A percentile compares a stretch with the other conserved stretches of the same genome.
These are phyloP conservation scores for Paralvinella palmiformis DNA, from an alignment of 1,140 invertebrate species.

Conservation along the genomic window DNA sequence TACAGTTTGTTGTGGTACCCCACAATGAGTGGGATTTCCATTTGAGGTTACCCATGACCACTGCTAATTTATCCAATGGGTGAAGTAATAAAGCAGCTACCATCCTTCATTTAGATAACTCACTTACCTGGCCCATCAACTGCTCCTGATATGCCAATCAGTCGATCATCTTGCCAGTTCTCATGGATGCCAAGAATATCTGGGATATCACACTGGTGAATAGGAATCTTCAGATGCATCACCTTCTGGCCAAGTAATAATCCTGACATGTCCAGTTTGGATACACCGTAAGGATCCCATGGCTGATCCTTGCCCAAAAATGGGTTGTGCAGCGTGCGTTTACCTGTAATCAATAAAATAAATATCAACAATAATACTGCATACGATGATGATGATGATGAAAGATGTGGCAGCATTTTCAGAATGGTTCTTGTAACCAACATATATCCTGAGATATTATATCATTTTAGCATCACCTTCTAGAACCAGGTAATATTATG, in stretches of 20 bases:
- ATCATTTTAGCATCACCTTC: too few species aligned
- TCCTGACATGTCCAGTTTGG: slow-evolving; percentile 43
- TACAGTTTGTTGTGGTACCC: too few species aligned
- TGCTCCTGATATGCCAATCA: slow-evolving; percentile 39
- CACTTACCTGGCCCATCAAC: slow-evolving; percentile 46
- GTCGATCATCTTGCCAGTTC: slow-evolving; percentile 21
- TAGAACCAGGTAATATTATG: too few species aligned
- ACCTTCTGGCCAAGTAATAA: slow-evolving; percentile 41
- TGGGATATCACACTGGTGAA: slow-evolving; percentile 39
- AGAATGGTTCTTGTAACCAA: too few species aligned
- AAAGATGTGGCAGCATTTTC: too few species aligned
- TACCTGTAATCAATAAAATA: slow-evolving; percentile 30
- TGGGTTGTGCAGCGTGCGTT: slow-evolving; percentile 44
- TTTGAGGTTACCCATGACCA: too few species aligned
- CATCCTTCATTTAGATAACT: neutral
- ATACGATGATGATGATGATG: too few species aligned
- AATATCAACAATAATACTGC: too few species aligned
- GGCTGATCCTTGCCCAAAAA: slow-evolving; percentile 40
- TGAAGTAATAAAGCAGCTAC: neutral
- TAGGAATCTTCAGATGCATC: slow-evolving; percentile 38
- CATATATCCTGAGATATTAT: too few species aligned
- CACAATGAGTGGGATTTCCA: too few species aligned
- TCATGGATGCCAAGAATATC: slow-evolving; percentile 36
- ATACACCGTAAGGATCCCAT: slow-evolving; percentile 48
- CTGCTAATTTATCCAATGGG: too few species aligned